Evolutionary conservation across 2,888 invertebrate genomes (phyloP), one percentile per base, ranked within the genome.

Genomic region (Phytoseiulus persimilis): DNA sequence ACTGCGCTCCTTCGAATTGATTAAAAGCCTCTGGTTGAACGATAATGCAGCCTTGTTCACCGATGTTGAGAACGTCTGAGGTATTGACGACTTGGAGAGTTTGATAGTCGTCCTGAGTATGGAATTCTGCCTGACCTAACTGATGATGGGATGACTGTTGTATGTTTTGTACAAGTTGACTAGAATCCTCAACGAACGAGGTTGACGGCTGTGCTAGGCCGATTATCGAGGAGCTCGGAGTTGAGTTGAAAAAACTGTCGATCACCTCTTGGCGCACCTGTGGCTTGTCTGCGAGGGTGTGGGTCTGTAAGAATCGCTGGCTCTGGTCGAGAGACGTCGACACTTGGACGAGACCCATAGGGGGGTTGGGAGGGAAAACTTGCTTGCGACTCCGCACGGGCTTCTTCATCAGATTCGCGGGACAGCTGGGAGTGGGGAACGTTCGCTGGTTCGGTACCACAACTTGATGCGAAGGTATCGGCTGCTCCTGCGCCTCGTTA

Each of bases 161-260:
- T 11, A 87, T 87, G 87, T 14, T 87, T 45, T 87, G 87, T 87
- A 87, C 87, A 87, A 87, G 87, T 87, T 87, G 87, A 87, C 87
- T 87, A 87, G 87, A 87, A 33, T 87, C 87, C 6, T 87, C 87
- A 6, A 87, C 87, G 45, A 87, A 87, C 45, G 87, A 87, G 33
- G 87, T 87, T 33, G 87, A 87, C 11, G 84, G 32, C 87, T 87
- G 87, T 9, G 32, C 9, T 9, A 45, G 32, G 32, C 39, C 39
- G n/a, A 87, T 45, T 33, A 45, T 87, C 87, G 87, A 39, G n/a
- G 87, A 32, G 87, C 87, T 87, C n/a, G 32, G 39, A 11, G 32
- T 39, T 23, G 87, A 87, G 45, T 87, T 87, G 87, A 87, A 87
- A 32, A 87, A 87, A 45, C 87, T 87, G 87, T 87, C 87, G 33